A percentile compares a stretch with the other conserved stretches of the same genome.
These are phyloP conservation scores for Pyrgus malvae DNA, from an alignment of 2,888 invertebrate species.

Conservation along the genomic window DNA sequence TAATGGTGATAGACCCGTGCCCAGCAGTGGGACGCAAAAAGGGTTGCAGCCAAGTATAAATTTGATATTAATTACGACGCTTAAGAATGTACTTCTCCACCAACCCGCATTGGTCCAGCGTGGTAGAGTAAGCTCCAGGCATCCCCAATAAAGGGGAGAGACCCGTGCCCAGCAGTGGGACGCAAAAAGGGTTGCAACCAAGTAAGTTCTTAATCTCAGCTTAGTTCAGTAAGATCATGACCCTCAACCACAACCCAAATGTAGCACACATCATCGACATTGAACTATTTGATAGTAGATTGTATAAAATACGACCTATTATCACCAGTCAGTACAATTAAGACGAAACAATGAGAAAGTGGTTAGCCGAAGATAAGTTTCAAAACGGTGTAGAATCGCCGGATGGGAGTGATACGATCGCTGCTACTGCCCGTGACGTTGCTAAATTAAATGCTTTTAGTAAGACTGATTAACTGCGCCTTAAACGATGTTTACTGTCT, in stretches of 20 bases:
- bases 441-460: slow-evolving; percentile 59
- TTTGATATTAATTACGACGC: no score
- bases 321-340: slow-evolving; percentile 55
- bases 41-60: no score
- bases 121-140: no score
- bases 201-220: no score
- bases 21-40: no score
- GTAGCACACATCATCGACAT: slow-evolving; percentile 37
- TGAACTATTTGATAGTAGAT: slow-evolving; percentile 42
- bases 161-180: no score
- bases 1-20: no score
- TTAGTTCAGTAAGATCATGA: not conserved
- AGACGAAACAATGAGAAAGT: slow-evolving; percentile 77
- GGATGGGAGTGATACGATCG: slow-evolving; percentile 68
- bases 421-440: slow-evolving; percentile 53
- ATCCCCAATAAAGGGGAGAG: no score
- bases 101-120: no score
- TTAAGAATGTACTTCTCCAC: no score
- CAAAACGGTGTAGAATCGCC: slow-evolving; percentile 71
- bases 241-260: slow-evolving; percentile 9
- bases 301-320: slow-evolving; percentile 40
- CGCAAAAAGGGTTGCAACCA: no score
- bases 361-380: slow-evolving; percentile 49
- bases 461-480: not conserved
- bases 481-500: not conserved